These are phyloP conservation scores for Ictalurus furcatus DNA, from an alignment of 2,113 vertebrate species.

Conservation along the genomic window DNA sequence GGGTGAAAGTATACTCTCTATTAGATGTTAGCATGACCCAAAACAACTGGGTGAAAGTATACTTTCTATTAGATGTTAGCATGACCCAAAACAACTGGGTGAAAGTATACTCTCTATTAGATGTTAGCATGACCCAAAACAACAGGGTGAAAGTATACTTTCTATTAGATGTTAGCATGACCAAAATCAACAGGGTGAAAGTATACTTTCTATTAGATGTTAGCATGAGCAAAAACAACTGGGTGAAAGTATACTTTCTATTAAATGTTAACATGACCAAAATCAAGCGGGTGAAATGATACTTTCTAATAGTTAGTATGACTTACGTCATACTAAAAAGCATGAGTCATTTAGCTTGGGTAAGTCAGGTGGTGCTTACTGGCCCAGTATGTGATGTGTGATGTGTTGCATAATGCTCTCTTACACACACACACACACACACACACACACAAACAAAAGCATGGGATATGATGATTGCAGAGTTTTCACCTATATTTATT, in stretches of 20 bases:
- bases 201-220: no score
- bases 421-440: not conserved
- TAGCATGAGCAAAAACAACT: no score
- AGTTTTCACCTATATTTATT: constrained; percentile 22
- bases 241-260: no score
- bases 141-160: no score
- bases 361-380: constrained; percentile 16
- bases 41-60: no score
- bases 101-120: not conserved
- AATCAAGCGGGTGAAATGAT: not conserved
- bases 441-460: no score
- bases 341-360: not conserved
- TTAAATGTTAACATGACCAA: no score
- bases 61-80: not conserved
- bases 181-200: no score
- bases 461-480: constrained; percentile 31
- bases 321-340: not conserved
- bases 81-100: not conserved
- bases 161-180: no score
- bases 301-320: not conserved
- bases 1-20: not conserved
- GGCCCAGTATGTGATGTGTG: constrained; percentile 8
- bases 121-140: not conserved
- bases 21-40: not conserved
- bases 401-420: constrained; percentile 6